phyloP scores from a whole-genome alignment of 2,797 vertebrate species.

The Brachyalestes nurse region DNA sequence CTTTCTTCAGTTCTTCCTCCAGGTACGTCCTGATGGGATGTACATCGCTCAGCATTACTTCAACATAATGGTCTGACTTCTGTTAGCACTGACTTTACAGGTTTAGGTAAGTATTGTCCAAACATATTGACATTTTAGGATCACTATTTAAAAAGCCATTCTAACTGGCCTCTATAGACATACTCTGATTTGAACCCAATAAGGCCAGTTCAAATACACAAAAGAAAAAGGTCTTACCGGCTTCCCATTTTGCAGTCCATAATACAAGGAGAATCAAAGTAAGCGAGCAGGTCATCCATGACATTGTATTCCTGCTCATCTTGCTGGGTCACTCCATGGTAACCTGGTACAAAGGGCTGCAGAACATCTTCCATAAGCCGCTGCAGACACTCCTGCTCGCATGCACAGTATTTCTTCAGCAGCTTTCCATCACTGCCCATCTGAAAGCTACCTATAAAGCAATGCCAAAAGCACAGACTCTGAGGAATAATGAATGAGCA shows the following conservation, averaged over 20 bases:
- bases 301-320: constrained; percentile 85
- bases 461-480: neutral
- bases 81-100: too few relatives aligned
- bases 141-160: too few relatives aligned
- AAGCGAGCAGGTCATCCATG: constrained; percentile 87
- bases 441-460: constrained; percentile 73
- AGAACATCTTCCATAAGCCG: constrained; percentile 75
- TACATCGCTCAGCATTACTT: too few relatives aligned
- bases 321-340: constrained; percentile 80
- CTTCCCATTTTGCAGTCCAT: constrained; percentile 94
- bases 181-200: too few relatives aligned
- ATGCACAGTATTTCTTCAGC: constrained; percentile 76
- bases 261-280: constrained; percentile 83
- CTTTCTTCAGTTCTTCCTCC: constrained; percentile 82
- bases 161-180: too few relatives aligned
- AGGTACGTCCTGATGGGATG: constrained; percentile 79
- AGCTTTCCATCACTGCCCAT: constrained; percentile 74
- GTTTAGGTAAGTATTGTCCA: too few relatives aligned
- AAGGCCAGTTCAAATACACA: too few relatives aligned
- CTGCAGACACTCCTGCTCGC: constrained; percentile 75
- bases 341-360: constrained; percentile 75
- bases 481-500: too few relatives aligned
- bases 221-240: constrained; percentile 69
- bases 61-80: too few relatives aligned
- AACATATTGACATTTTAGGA: too few relatives aligned